phyloP scores from a whole-genome alignment of 2,888 invertebrate species.

The Brachycybe producta region DNA sequence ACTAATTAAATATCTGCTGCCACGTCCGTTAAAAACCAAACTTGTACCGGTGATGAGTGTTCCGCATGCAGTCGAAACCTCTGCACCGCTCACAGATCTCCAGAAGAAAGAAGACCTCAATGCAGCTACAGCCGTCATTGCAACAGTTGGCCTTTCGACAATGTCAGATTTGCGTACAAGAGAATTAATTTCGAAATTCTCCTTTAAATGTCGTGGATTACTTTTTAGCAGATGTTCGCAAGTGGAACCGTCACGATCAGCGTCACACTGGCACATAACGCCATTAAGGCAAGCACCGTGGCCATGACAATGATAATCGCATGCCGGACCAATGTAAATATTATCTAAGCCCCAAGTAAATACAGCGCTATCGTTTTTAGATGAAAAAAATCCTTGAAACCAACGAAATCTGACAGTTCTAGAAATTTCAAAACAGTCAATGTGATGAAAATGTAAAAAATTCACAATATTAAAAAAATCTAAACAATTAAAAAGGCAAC shows the following conservation, averaged over 20 bases:
- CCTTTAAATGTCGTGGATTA: slow-evolving; percentile 30
- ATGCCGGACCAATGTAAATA: slow-evolving; percentile 33
- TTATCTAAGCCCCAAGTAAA: slow-evolving; percentile 34
- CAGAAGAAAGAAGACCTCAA: slow-evolving; percentile 5
- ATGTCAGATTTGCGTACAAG: too few relatives aligned
- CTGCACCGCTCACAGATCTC: slow-evolving; percentile 28
- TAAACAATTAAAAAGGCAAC: slow-evolving; percentile 3
- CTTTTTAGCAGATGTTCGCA: slow-evolving; percentile 24
- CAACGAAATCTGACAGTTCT: slow-evolving; percentile 28
- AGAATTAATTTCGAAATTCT: too few relatives aligned
- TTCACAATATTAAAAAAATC: neutral
- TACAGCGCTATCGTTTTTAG: neutral
- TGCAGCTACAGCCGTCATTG: neutral
- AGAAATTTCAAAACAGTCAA: slow-evolving; percentile 6
- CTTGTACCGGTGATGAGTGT: slow-evolving; percentile 29
- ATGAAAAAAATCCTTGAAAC: slow-evolving; percentile 28
- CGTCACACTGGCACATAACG: slow-evolving; percentile 31
- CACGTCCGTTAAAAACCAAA: slow-evolving; percentile 29
- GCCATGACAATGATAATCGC: slow-evolving; percentile 33
- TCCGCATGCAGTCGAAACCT: slow-evolving; percentile 29
- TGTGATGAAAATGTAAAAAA: neutral
- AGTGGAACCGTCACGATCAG: slow-evolving; percentile 27
- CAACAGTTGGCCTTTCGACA: slow-evolving; percentile 1
- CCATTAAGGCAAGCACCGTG: slow-evolving; percentile 27
- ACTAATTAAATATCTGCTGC: slow-evolving; percentile 31